These are phyloP conservation scores for Haliaeetus leucogaster DNA, from an alignment of 2,113 vertebrate species.

Conservation along the genomic window DNA sequence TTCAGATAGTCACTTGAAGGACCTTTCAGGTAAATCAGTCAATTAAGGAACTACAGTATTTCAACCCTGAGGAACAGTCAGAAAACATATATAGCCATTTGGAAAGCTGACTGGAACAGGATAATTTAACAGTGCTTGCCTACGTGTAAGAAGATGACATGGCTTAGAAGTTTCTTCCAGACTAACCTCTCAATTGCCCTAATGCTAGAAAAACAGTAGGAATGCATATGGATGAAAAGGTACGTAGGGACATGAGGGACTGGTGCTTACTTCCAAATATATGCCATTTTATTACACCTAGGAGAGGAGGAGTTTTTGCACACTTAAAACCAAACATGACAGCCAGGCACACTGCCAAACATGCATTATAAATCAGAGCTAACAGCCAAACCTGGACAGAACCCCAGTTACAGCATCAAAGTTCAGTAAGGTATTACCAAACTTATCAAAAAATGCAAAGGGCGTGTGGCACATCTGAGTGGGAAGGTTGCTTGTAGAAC, in stretches of 20 bases:
- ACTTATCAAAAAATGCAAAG: background rate
- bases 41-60: background rate
- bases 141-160: accelerated
- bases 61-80: background rate
- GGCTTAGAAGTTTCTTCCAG: background rate
- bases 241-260: background rate
- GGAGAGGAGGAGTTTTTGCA: background rate
- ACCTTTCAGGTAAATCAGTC: background rate
- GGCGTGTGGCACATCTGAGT: background rate
- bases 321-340: background rate
- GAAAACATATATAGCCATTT: background rate
- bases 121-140: background rate
- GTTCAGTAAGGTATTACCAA: background rate
- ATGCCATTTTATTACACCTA: background rate
- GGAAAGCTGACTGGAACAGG: background rate
- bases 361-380: background rate
- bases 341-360: background rate
- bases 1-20: background rate
- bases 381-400: background rate
- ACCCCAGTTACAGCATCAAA: background rate
- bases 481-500: background rate
- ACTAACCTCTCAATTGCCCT: background rate
- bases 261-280: background rate
- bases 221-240: background rate
- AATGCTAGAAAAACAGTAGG: background rate